Base-by-base conservation (phyloP, 2,113 vertebrate genomes). In the Siniperca knerii region DNA sequence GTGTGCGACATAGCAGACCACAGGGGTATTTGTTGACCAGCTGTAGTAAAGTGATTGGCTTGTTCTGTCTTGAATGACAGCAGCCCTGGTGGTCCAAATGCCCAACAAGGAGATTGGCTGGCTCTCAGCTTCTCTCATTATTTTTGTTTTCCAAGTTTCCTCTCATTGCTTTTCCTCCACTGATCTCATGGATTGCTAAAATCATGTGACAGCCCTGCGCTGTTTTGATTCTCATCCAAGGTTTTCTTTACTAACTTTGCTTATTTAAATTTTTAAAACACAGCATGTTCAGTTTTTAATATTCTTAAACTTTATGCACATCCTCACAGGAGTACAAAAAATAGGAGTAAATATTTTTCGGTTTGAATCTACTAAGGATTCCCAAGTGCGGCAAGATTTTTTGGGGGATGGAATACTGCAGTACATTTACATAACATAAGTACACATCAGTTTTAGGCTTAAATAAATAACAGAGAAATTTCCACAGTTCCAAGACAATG, bases 41-140 rank as follows among this genome's bases (percentile, higher is more conserved):
- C 91, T 89, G 90, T 60, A 82, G 61, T 35, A 12, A 76, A 89
- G 61, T 86, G 90, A 90, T 93, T 89, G 76, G 87, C 57, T 88
- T 89, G 83, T 88, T 87, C 52, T 77, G 55, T 78, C 57, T 37
- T 89, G 87, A 91, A 78, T 83, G 87, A 84, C 82, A 87, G 61
- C 65, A 82, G 84, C 72, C 54, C 61, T 18, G n/a, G 33, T 52
- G 77, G 71, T 82, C 82, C 76, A 85, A 78, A 61, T 57, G 66
- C 57, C 82, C 78, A 77, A 77, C 79, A 79, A 66, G 66, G 65
- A 89, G 57, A 70, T 46, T 15, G 50, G 61, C 87, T 69, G 68
- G 48, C 80, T 87, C 60, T 77, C 62, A 69, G 84, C 72, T 83
- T 65, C n/a, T 75, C 90, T 89, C 80, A 68, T 87, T 90, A 89